Conservation (phyloP, 2,888 invertebrate genomes). For the Sympetrum striolatum region DNA sequence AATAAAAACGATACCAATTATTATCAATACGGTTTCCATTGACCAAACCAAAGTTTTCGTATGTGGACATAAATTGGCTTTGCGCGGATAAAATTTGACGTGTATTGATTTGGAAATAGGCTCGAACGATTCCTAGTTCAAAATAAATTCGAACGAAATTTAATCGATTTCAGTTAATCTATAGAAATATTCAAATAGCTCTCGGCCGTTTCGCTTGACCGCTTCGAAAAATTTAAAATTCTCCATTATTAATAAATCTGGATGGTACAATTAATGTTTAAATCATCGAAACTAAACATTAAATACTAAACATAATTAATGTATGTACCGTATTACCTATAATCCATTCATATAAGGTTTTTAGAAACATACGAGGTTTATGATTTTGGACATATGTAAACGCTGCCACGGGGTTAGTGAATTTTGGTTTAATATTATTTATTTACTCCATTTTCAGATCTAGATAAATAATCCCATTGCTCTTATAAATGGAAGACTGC, state of each 20-base stretch:
- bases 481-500: background rate
- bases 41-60: background rate
- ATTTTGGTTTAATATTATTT: background rate
- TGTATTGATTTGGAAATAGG: background rate
- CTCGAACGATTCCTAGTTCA: background rate
- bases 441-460: background rate
- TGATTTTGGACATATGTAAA: background rate
- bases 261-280: background rate
- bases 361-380: background rate
- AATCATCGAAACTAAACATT: background rate
- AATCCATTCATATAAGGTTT: background rate
- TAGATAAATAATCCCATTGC: background rate
- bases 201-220: background rate
- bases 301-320: background rate
- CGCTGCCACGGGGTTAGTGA: background rate
- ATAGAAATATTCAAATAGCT: background rate
- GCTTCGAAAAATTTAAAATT: background rate
- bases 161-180: background rate
- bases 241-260: background rate
- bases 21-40: background rate
- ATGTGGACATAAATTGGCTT: background rate
- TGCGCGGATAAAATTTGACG: background rate
- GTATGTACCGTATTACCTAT: background rate
- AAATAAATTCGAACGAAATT: background rate
- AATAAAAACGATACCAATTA: background rate